Base-by-base conservation (phyloP, 2,888 invertebrate genomes). In the Chloroclystis v-ata region DNA sequence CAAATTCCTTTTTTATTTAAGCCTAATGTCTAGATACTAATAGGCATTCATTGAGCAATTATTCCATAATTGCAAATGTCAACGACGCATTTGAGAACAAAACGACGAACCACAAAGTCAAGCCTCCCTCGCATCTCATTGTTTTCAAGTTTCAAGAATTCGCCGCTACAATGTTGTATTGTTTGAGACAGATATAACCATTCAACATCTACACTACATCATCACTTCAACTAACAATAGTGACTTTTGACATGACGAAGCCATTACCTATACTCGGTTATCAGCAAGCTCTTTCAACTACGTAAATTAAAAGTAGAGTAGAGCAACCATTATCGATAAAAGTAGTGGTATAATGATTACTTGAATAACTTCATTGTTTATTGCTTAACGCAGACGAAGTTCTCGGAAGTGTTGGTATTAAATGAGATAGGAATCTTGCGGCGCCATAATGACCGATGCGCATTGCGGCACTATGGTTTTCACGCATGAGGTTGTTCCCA, bases 81-180 rank as follows among this genome's bases (percentile, higher is more conserved):
- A 69, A 75, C 65, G 53, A 61, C 60, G 61, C 66, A 59, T 67
- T 68, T 45, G 56, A 60, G 59, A 60, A 63, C 63, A 65, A 67
- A 64, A 55, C 60, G 60, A 69, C 60, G 67, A 65, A 55, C 57
- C 47, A 57, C 61, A 57, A 66, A 60, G 65, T 59, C 59, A 55
- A 65, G 63, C 81, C 81, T 80, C 82, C 80, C 82, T 83, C 75
- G 80, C 78, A 78, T 80, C 69, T 78, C 68, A 70, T 80, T 79
- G 78, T 81, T 75, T 73, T 62, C 66, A 72, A 68, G 65, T 73
- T 72, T 72, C 58, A 67, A 70, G 61, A 63, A 68, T 55, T 57
- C 63, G 59, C 56, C 10, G 35, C 35, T 33, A 56, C 51, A 54
- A 10, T 47, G 48, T 52, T 20, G 47, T 61, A 59, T 45, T 57